Evolutionary conservation across 2,888 invertebrate species (phyloP), one percentile per base, ranked within the genome.

Genomic region (Lepeophtheirus nordmannii): DNA sequence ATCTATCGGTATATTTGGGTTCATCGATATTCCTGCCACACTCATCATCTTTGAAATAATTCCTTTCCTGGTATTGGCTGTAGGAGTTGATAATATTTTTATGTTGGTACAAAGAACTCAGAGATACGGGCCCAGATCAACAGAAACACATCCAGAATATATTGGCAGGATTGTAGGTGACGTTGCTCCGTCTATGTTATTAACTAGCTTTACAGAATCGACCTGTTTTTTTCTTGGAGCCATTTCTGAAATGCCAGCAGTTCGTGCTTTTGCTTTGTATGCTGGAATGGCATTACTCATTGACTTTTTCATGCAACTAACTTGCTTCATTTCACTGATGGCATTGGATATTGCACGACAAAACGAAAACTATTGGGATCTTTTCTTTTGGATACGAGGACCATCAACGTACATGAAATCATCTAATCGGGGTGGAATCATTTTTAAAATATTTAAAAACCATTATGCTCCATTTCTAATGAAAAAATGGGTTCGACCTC

Each of bases 11-110:
- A 78, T 94, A 67, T 97, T 91, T 77, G 93, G 92, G 1, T 93
- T 85, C 76, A 77, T 85, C 65, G 89, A 90, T 10, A 79, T 93
- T 9, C 85, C 93, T 1, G 93, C 94, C 0, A 96, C 97, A 0
- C 79, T 98, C 66, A 97, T 98, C 74, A 96, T 97, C 71, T 87
- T 97, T 57, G 97, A 98, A 79, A 75, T 98, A 5, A 92, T 97
- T 69, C 98, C 98, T 0, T 99, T 99, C 81, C 79, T 99, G 67
- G 96, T 97, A 38, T 78, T 98, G 70, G 96, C 97, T 3, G 96
- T 98, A 1, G 98, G 98, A 1, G 96, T 98, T 0, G 97, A 98
- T 78, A 98, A 98, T 75, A 94, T 99, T 73, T 99, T 98, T 77
- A 94, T 98, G 71, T 80, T 98, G 65, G 96, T 98, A 62, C 94